These are phyloP conservation scores for Pharmacophagus antenor DNA, from an alignment of 2,888 invertebrate species.

Conservation along the genomic window DNA sequence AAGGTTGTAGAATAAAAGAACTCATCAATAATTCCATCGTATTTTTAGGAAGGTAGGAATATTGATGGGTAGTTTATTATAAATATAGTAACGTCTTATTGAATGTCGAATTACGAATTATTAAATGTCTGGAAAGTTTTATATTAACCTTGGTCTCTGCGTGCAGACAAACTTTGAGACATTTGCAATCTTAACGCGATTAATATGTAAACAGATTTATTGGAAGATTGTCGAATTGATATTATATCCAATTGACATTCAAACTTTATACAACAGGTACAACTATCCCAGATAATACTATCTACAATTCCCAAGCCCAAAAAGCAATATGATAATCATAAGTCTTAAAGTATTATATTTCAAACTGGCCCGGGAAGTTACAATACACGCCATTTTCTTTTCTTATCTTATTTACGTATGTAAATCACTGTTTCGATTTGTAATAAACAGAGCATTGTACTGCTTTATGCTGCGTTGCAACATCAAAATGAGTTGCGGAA, in stretches of 20 bases:
- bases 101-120: background rate
- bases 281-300: too few relatives aligned
- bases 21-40: constrained; percentile 29
- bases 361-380: background rate
- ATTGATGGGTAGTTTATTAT: background rate
- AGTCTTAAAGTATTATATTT: too few relatives aligned
- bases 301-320: too few relatives aligned
- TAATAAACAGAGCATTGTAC: constrained; percentile 54
- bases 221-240: background rate
- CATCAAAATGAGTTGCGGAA: constrained; percentile 37
- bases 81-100: background rate
- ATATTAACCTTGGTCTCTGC: background rate
- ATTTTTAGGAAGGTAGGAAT: background rate
- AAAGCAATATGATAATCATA: too few relatives aligned
- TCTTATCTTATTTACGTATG: constrained; percentile 21
- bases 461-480: constrained; percentile 34
- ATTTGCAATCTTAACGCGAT: background rate
- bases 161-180: background rate
- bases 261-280: too few relatives aligned
- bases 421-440: constrained; percentile 33
- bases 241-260: too few relatives aligned
- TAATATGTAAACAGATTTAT: background rate
- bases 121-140: background rate
- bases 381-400: background rate
- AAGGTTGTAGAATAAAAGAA: constrained; percentile 38